These are phyloP conservation scores for Dermolepida albohirtum DNA, from an alignment of 2,888 invertebrate species.

Conservation along the genomic window DNA sequence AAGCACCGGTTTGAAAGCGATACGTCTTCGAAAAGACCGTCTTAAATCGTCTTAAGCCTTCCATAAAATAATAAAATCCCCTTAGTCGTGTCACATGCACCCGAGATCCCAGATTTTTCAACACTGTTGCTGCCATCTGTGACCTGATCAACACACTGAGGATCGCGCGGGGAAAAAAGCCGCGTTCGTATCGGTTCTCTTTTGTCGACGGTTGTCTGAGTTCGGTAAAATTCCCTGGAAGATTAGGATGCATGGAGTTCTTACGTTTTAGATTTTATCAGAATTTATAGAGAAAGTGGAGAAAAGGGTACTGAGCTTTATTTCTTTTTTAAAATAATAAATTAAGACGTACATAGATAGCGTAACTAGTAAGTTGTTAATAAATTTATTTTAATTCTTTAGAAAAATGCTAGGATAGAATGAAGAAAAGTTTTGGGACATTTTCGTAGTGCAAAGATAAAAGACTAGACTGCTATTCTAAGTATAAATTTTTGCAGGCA, in stretches of 20 bases:
- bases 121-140: slow-evolving; percentile 39
- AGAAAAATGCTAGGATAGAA: too few species aligned
- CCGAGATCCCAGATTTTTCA: slow-evolving; percentile 31
- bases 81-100: slow-evolving; percentile 33
- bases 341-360: too few species aligned
- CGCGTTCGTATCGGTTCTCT: slow-evolving; percentile 18
- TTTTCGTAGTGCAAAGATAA: too few species aligned
- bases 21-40: slow-evolving; percentile 42
- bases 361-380: too few species aligned
- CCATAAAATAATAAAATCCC: slow-evolving; percentile 44
- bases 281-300: slow-evolving; percentile 29
- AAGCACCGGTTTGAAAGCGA: slow-evolving; percentile 42
- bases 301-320: too few species aligned
- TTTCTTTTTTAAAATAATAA: too few species aligned
- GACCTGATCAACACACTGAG: slow-evolving; percentile 10
- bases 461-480: too few species aligned
- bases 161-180: background rate
- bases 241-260: slow-evolving; percentile 16
- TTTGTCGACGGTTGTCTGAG: slow-evolving; percentile 22
- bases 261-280: slow-evolving; percentile 24
- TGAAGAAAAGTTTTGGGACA: too few species aligned
- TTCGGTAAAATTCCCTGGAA: slow-evolving; percentile 27
- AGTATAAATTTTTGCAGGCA: too few species aligned
- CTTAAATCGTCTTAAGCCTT: slow-evolving; percentile 44
- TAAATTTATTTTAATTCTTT: too few species aligned